Evolutionary conservation across 2,113 vertebrate genomes (phyloP).

Genomic region (Corythoichthys haematopterus): DNA sequence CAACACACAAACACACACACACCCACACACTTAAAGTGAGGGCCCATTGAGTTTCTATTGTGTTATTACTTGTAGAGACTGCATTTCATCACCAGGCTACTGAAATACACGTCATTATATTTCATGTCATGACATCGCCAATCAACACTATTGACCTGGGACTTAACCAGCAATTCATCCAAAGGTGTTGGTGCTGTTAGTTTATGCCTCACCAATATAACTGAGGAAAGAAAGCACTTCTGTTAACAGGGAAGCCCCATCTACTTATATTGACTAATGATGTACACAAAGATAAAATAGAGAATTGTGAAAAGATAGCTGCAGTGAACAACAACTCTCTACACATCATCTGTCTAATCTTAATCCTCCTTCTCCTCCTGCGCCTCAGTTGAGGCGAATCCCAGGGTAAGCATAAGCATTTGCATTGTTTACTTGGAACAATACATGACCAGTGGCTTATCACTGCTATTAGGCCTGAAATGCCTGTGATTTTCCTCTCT

Average conservation of each 20-base stretch:
- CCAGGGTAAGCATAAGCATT: conserved; percentile 50
- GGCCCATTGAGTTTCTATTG: too few species aligned
- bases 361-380: conserved; percentile 53
- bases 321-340: conserved; percentile 45
- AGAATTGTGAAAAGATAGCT: conserved; percentile 44
- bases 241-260: conserved; percentile 8
- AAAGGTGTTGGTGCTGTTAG: conserved; percentile 6
- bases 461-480: conserved; percentile 62
- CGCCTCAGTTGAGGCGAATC: conserved; percentile 37
- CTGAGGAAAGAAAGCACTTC: conserved; percentile 20
- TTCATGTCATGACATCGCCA: too few species aligned
- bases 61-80: too few species aligned
- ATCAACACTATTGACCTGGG: neutral
- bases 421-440: conserved; percentile 61
- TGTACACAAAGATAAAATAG: conserved; percentile 23
- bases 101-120: too few species aligned
- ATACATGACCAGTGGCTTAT: conserved; percentile 60
- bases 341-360: conserved; percentile 59
- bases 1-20: too few species aligned
- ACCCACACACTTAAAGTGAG: too few species aligned
- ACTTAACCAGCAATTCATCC: neutral
- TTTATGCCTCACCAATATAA: conserved; percentile 3
- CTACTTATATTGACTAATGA: conserved; percentile 22
- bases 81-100: too few species aligned
- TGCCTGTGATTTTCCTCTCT: conserved; percentile 56